Conservation (phyloP, 1,140 invertebrate species). For the Penaeus japonicus region DNA sequence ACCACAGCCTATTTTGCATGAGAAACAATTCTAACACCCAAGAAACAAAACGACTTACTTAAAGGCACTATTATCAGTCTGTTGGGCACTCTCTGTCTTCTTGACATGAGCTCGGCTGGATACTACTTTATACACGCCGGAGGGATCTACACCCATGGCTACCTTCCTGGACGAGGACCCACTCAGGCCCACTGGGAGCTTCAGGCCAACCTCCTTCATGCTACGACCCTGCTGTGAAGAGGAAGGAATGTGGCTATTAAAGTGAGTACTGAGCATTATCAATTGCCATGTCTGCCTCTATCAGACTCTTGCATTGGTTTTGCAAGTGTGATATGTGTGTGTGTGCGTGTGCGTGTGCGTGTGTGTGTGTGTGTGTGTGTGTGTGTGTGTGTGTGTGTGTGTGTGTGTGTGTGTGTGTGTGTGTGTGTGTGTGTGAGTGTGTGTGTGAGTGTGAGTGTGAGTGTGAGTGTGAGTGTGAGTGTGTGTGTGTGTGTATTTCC, state of each 20-base stretch:
- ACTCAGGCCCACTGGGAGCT: conserved; percentile 45
- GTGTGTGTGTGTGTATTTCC: too few relatives aligned
- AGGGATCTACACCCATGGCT: conserved; percentile 46
- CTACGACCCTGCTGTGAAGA: conserved; percentile 61
- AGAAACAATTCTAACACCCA: background rate
- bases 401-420: background rate
- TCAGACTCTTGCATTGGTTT: conserved; percentile 57
- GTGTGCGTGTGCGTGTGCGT: background rate
- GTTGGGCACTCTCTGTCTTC: conserved; percentile 70
- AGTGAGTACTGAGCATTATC: background rate
- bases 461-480: too few relatives aligned
- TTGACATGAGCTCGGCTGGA: conserved; percentile 58
- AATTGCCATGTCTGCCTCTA: background rate
- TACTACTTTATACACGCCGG: conserved; percentile 50
- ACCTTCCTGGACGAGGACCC: conserved; percentile 46
- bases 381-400: conserved; percentile 4
- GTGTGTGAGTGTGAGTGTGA: too few relatives aligned
- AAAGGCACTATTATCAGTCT: conserved; percentile 70
- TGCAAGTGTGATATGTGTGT: background rate
- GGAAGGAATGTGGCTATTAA: too few relatives aligned
- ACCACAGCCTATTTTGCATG: too few relatives aligned
- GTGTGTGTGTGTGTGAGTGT: background rate
- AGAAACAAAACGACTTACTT: conserved; percentile 63
- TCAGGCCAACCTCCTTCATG: conserved; percentile 53
- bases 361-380: conserved; percentile 6